These are phyloP conservation scores for Zaprionus ornatus DNA, from an alignment of 1,140 invertebrate species.

Conservation along the genomic window DNA sequence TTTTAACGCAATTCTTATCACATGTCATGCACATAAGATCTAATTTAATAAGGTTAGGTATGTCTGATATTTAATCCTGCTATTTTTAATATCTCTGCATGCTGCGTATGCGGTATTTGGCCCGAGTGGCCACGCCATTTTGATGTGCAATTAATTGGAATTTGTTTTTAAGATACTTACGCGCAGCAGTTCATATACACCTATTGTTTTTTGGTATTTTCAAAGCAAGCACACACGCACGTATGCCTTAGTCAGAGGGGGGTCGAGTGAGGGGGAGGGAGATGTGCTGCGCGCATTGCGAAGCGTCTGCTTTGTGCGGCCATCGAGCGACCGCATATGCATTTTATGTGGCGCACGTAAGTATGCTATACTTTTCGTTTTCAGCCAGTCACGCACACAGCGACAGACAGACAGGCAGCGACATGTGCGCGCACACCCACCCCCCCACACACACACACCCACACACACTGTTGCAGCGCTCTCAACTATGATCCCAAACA, in stretches of 20 bases:
- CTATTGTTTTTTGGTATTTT: not conserved
- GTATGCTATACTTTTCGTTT: constrained; percentile 56
- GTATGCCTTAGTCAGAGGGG: not conserved
- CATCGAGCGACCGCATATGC: constrained; percentile 60
- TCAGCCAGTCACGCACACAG: constrained; percentile 47
- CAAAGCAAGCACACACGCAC: not conserved
- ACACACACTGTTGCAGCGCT: constrained; percentile 7
- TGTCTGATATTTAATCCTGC: no score
- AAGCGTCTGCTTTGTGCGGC: not conserved
- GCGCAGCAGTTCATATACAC: constrained; percentile 7
- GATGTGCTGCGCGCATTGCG: not conserved
- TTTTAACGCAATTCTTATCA: not conserved
- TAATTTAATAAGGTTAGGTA: no score
- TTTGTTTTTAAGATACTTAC: constrained; percentile 10
- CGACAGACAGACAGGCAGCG: constrained; percentile 11
- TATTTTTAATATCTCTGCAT: no score
- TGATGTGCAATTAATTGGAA: constrained; percentile 3
- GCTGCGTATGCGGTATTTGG: no score
- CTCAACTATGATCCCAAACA: constrained; percentile 54
- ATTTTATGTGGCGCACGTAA: constrained; percentile 71
- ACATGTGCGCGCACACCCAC: not conserved
- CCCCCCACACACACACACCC: not conserved
- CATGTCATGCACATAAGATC: no score
- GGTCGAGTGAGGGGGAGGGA: not conserved
- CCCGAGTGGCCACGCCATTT: not conserved